Evolutionary conservation across 2,113 vertebrate species (phyloP).

Genomic region (Emydocephalus ijimae): DNA sequence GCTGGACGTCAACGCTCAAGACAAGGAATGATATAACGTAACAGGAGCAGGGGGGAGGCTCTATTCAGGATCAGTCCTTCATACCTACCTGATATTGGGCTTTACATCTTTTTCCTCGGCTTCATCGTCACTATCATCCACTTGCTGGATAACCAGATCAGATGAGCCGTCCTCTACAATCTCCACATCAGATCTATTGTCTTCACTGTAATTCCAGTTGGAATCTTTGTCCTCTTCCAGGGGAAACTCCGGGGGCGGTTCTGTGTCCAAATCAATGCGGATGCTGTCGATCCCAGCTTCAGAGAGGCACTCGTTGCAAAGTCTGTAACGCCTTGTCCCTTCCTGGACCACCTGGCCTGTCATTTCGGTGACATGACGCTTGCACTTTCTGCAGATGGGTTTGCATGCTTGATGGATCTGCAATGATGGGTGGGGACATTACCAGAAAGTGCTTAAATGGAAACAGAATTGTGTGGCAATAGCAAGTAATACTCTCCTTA

Average conservation of each 20-base stretch:
- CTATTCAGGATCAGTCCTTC: not conserved
- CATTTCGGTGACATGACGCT: constrained; percentile 89
- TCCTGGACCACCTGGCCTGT: constrained; percentile 93
- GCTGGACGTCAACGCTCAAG: constrained; percentile 22
- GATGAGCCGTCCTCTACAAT: constrained; percentile 89
- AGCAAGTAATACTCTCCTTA: not conserved
- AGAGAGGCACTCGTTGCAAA: constrained; percentile 87
- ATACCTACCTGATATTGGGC: constrained; percentile 69
- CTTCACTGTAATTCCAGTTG: constrained; percentile 73
- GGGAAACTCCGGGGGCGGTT: constrained; percentile 67
- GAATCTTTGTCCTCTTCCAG: constrained; percentile 75
- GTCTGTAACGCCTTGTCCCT: constrained; percentile 87
- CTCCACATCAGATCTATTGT: constrained; percentile 85
- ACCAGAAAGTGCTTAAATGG: constrained; percentile 5
- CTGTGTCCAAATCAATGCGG: constrained; percentile 79
- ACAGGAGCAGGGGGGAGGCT: not conserved
- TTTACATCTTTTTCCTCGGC: constrained; percentile 75
- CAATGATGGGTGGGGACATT: not conserved
- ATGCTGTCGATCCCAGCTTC: constrained; percentile 87
- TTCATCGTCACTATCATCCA: constrained; percentile 93
- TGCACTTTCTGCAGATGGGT: constrained; percentile 94
- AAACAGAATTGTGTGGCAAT: not conserved
- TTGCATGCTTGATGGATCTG: constrained; percentile 98
- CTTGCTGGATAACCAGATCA: constrained; percentile 93
- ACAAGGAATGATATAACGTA: constrained; percentile 23